These are phyloP conservation scores for Xiphorhynchus elegans DNA, from an alignment of 2,113 vertebrate species.

Conservation along the genomic window DNA sequence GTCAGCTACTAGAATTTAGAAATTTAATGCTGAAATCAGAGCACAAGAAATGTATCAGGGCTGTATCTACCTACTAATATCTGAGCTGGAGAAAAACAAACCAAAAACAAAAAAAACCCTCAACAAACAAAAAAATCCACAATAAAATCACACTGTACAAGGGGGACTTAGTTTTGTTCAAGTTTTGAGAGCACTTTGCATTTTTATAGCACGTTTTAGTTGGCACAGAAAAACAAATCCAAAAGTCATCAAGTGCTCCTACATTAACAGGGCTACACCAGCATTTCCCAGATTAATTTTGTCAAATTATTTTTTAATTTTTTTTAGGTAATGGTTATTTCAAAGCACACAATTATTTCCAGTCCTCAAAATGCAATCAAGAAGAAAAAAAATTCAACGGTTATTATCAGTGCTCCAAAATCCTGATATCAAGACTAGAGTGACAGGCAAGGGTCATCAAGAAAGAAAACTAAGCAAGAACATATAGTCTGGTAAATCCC, in stretches of 20 bases:
- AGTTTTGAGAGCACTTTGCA: background rate
- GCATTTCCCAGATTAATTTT: background rate
- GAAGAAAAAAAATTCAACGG: accelerated
- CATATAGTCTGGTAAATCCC: background rate
- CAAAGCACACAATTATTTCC: background rate
- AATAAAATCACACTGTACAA: background rate
- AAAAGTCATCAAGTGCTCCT: background rate
- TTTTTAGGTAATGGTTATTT: background rate
- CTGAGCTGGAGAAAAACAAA: background rate
- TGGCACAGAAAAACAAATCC: background rate
- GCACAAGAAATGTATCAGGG: background rate
- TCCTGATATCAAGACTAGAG: background rate
- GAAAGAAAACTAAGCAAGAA: background rate
- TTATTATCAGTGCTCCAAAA: background rate
- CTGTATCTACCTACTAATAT: background rate
- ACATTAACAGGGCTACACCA: background rate
- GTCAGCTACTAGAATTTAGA: background rate
- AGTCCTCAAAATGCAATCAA: background rate
- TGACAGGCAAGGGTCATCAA: background rate
- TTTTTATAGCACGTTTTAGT: background rate
- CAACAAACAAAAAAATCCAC: background rate
- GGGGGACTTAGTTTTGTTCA: background rate
- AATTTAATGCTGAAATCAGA: background rate
- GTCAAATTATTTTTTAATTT: background rate
- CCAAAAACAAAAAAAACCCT: background rate